Percentiles rank a stretch among this genome's conserved stretches.
Conservation (phyloP, 2,113 vertebrate species). For the Dromaius novaehollandiae region DNA sequence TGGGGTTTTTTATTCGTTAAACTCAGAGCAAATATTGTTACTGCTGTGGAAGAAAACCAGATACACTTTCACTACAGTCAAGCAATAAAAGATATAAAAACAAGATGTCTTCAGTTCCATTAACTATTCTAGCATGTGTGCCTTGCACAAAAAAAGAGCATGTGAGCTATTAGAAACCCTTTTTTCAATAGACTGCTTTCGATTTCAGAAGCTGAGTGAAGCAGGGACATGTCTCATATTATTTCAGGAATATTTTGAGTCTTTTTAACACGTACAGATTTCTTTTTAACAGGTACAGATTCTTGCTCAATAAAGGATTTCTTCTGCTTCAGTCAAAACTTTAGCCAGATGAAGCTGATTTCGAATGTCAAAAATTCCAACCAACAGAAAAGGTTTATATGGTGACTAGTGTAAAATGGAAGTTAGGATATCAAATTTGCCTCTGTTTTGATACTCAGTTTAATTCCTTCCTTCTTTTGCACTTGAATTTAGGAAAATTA, state of each 20-base stretch:
- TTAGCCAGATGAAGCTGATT: not conserved
- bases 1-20: not conserved
- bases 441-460: not conserved
- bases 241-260: not conserved
- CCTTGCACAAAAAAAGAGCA: not conserved
- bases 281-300: not conserved
- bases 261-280: not conserved
- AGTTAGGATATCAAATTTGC: not conserved
- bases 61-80: not conserved
- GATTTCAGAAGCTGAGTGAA: not conserved
- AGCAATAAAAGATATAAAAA: not conserved
- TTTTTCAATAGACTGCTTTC: not conserved
- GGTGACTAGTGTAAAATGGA: not conserved
- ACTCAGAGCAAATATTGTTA: not conserved
- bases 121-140: not conserved
- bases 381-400: not conserved
- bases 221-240: not conserved
- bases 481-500: not conserved
- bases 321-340: not conserved
- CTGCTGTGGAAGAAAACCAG: not conserved
- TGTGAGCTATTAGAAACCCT: not conserved
- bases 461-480: not conserved
- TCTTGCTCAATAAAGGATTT: not conserved
- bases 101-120: not conserved
- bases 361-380: not conserved